Evolutionary conservation across 2,113 vertebrate genomes (phyloP).

Genomic region (Pygoscelis adeliae): DNA sequence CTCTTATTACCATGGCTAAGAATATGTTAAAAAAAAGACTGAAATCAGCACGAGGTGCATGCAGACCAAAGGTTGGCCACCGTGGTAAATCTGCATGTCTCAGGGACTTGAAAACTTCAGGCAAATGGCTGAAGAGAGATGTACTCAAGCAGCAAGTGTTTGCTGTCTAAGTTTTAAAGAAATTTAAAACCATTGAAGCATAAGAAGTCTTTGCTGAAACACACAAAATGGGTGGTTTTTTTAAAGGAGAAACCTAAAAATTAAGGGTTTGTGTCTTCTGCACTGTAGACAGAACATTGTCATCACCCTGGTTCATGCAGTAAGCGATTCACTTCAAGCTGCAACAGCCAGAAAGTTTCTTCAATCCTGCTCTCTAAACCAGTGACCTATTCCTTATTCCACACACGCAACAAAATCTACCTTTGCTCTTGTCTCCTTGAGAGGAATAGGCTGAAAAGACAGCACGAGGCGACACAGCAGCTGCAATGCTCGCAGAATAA

Average conservation of each 20-base stretch:
- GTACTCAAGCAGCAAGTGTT: neutral
- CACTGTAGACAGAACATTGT: neutral
- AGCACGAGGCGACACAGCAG: conserved; percentile 89
- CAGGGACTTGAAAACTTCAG: neutral
- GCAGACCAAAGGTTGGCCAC: neutral
- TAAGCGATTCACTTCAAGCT: neutral
- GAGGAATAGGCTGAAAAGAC: conserved; percentile 89
- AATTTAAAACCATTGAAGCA: neutral
- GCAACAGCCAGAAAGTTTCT: neutral
- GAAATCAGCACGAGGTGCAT: neutral
- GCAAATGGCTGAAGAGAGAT: neutral
- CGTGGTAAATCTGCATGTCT: neutral
- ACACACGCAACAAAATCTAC: conserved; percentile 57
- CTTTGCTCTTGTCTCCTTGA: conserved; percentile 82
- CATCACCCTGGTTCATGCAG: neutral
- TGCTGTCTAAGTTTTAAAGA: neutral
- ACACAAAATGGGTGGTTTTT: neutral
- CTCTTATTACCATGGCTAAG: neutral
- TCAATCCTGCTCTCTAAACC: neutral
- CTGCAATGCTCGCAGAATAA: conserved; percentile 88
- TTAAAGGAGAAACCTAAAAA: neutral
- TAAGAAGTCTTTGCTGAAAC: neutral
- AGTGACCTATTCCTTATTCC: neutral
- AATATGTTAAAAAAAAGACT: neutral
- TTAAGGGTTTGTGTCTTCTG: neutral